Evolutionary conservation across 2,113 vertebrate species (phyloP), one percentile per base, ranked within the genome.

Genomic region (Cynopterus brachyotis): DNA sequence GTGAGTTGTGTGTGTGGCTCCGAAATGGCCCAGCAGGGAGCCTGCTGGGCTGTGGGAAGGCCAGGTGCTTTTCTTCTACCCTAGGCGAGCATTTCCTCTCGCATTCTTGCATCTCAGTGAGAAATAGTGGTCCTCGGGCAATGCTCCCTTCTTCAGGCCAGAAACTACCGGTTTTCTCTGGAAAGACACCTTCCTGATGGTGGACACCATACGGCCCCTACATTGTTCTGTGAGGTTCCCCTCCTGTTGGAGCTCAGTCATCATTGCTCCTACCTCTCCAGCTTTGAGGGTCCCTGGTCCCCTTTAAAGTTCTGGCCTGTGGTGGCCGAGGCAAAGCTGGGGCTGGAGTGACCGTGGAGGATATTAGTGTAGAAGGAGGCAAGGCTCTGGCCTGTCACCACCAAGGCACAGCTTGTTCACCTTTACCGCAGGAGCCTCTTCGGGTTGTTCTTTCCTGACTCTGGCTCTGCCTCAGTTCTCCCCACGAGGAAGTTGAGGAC

Each of bases 331-430:
- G 66, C 15, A 15, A 37, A 47, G 28, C 45, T 40, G 35, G 45
- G 17, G 47, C 42, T 22, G 59, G 10, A 5, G 45, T 24, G 53
- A 55, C 45, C 9, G 2, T 8, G 2, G 81, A 30, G 16, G 37
- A 9, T 4, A 2, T n/a, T 7, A 32, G 26, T 9, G 1, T 4
- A 24, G 57, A 26, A 35, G 16, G 45, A 24, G 45, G 10, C 2
- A 0, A 32, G 60, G 17, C 73, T 53, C 53, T 37, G 55, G 62
- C 28, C 37, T 37, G 79, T 40, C 4, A 1, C 9, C 2, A 35
- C 32, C 24, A 8, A 75, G 59, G 17, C 2, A 10, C 26, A 30
- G 15, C 9, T 30, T 42, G 40, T 8, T 47, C 20, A 11, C 45
- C 20, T 72, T 64, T 12, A 35, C n/a, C 47, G 6, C 47, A 9